phyloP scores from a whole-genome alignment of 2,797 vertebrate genomes.

The Discoglossus pictus region DNA sequence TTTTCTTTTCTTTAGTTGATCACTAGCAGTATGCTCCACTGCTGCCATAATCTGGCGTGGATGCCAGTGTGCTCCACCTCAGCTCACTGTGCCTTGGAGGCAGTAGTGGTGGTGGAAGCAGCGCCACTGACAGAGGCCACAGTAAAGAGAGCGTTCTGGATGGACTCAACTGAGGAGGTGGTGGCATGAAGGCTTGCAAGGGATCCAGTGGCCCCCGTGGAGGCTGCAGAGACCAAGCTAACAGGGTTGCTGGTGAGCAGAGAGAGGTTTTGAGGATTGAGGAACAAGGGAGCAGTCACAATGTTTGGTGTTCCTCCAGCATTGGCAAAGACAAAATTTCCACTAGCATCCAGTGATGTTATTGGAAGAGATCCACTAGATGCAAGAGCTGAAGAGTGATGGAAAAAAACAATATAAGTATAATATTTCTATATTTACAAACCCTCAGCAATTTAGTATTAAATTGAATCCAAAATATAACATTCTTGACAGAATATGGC shows the following conservation, averaged over 20 bases:
- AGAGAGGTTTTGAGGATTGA: slow-evolving; percentile 98
- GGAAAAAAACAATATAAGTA: slow-evolving; percentile 52
- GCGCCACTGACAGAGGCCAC: slow-evolving; percentile 82
- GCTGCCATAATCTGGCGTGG: slow-evolving; percentile 52
- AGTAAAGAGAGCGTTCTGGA: slow-evolving; percentile 83
- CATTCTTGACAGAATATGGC: too few relatives aligned
- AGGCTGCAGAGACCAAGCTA: slow-evolving; percentile 90
- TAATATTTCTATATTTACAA: too few relatives aligned
- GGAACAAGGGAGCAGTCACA: slow-evolving; percentile 92
- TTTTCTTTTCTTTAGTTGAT: slow-evolving; percentile 47
- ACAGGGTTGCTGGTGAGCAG: slow-evolving; percentile 98
- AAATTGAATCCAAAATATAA: too few relatives aligned
- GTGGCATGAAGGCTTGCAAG: slow-evolving; percentile 87
- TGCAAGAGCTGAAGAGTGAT: slow-evolving; percentile 81
- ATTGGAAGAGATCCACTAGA: slow-evolving; percentile 94
- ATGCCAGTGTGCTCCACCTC: slow-evolving; percentile 54
- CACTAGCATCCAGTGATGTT: slow-evolving; percentile 89
- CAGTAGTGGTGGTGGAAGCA: slow-evolving; percentile 87
- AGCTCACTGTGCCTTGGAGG: slow-evolving; percentile 97
- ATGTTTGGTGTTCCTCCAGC: slow-evolving; percentile 86
- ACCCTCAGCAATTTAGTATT: too few relatives aligned
- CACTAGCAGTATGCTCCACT: slow-evolving; percentile 58
- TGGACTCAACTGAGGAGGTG: slow-evolving; percentile 77
- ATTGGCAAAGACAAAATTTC: slow-evolving; percentile 94
- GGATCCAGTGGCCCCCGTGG: slow-evolving; percentile 75